Conservation (phyloP, 2,888 invertebrate species). For the Mimas tiliae region DNA sequence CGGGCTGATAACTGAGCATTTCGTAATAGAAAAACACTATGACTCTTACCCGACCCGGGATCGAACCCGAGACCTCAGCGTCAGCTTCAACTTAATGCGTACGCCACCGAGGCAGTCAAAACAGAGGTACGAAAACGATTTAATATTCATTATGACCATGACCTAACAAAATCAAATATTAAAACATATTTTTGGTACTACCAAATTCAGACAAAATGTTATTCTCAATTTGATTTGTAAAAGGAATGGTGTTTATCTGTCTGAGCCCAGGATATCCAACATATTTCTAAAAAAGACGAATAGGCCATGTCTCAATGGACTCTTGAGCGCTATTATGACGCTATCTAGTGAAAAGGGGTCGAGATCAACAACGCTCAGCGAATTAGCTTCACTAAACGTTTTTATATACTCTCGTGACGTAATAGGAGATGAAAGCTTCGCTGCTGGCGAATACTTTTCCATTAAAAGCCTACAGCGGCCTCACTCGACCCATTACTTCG, state of each 20-base stretch:
- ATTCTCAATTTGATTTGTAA: not conserved
- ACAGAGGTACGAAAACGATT: too few species aligned
- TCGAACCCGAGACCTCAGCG: too few species aligned
- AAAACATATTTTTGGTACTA: too few species aligned
- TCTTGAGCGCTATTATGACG: not conserved
- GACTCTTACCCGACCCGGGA: too few species aligned
- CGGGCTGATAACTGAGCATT: too few species aligned
- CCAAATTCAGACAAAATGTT: too few species aligned
- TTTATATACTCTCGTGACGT: constrained; percentile 38
- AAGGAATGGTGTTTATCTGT: not conserved
- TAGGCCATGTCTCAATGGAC: not conserved
- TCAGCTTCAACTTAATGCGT: too few species aligned
- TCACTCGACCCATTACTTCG: constrained; percentile 63
- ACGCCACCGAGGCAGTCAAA: too few species aligned
- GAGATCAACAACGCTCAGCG: constrained; percentile 28
- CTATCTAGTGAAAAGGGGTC: constrained; percentile 12
- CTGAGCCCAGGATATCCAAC: not conserved
- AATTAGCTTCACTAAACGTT: constrained; percentile 28
- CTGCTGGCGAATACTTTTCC: constrained; percentile 63
- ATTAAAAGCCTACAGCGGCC: constrained; percentile 60
- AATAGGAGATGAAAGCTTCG: constrained; percentile 50
- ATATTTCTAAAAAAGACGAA: not conserved
- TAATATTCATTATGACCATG: too few species aligned
- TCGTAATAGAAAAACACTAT: too few species aligned
- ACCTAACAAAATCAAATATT: too few species aligned